phyloP scores from a whole-genome alignment of 2,888 invertebrate genomes.

The Epinotia ramella region DNA sequence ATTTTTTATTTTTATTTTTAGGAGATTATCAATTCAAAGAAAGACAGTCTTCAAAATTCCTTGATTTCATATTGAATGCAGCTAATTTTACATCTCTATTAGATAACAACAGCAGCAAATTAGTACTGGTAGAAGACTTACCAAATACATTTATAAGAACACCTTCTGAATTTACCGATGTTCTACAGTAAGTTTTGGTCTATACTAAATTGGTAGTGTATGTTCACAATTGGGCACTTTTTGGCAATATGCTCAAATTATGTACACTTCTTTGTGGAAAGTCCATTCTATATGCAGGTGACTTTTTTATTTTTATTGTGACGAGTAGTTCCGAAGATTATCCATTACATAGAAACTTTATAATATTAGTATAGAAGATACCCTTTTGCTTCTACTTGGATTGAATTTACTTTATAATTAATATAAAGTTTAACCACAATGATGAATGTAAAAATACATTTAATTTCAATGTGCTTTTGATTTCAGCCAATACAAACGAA shows the following conservation, averaged over 20 bases:
- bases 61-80: conserved; percentile 91
- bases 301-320: no score
- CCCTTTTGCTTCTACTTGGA: neutral
- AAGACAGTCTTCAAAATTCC: conserved; percentile 89
- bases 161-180: conserved; percentile 86
- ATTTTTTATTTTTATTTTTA: conserved; percentile 54
- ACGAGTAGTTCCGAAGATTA: no score
- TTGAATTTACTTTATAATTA: neutral
- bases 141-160: conserved; percentile 91
- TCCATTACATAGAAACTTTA: no score
- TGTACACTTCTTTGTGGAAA: no score
- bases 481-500: conserved; percentile 85
- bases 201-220: neutral
- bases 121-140: conserved; percentile 92
- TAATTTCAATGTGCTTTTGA: neutral
- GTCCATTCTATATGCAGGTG: no score
- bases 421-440: neutral
- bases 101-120: conserved; percentile 81
- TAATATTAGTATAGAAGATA: neutral
- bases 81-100: conserved; percentile 90
- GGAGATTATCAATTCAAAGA: conserved; percentile 79
- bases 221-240: no score
- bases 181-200: conserved; percentile 87
- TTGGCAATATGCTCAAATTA: no score
- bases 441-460: neutral